Evolutionary conservation across 2,797 vertebrate species (phyloP).

Genomic region (Falco columbarius): DNA sequence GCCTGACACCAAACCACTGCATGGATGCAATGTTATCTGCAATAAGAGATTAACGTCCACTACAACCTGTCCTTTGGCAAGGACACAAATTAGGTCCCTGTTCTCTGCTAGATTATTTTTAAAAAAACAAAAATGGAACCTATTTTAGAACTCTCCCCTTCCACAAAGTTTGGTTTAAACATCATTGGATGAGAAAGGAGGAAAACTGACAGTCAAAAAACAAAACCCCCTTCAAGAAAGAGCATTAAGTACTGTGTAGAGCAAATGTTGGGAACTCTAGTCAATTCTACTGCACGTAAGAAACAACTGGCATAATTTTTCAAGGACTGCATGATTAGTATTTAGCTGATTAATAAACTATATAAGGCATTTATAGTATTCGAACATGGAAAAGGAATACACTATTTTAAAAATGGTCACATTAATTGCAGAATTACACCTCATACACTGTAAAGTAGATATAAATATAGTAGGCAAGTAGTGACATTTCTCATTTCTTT

Average conservation of each 20-base stretch:
- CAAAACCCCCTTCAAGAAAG: neutral
- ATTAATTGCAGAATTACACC: neutral
- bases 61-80: neutral
- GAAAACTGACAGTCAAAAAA: neutral
- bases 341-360: neutral
- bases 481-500: neutral
- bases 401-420: neutral
- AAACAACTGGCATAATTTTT: neutral
- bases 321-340: neutral
- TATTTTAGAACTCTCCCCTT: neutral
- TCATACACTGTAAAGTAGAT: neutral
- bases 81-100: neutral
- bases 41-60: neutral
- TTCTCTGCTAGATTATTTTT: neutral
- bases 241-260: neutral
- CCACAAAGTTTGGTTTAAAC: neutral
- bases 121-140: neutral
- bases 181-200: neutral
- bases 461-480: neutral
- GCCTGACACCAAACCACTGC: neutral
- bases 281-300: neutral
- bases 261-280: neutral
- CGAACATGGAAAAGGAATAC: neutral
- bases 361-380: neutral
- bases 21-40: accelerated